phyloP scores from a whole-genome alignment of 2,888 invertebrate species.

The Apocheima hispidaria region DNA sequence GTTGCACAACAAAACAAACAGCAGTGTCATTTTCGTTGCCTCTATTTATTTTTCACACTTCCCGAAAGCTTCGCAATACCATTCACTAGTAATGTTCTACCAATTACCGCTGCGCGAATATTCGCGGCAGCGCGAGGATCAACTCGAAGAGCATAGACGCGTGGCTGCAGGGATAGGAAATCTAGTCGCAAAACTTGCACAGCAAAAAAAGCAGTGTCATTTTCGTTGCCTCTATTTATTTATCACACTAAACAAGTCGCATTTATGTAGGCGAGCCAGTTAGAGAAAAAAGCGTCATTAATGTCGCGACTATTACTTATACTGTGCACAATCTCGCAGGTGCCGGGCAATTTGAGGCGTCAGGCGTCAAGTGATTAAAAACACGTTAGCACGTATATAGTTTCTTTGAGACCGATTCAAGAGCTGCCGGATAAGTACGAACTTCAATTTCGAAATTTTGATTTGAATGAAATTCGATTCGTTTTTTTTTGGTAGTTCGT shows the following conservation, averaged over 20 bases:
- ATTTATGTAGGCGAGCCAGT: slow-evolving; percentile 14
- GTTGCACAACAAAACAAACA: neutral
- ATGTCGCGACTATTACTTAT: slow-evolving; percentile 1
- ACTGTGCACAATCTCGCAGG: slow-evolving; percentile 34
- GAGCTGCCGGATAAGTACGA: neutral
- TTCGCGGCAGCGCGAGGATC: too few species aligned
- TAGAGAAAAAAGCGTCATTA: slow-evolving; percentile 34
- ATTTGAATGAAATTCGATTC: neutral
- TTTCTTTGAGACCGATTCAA: slow-evolving; percentile 15
- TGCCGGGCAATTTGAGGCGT: slow-evolving; percentile 38
- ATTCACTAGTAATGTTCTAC: too few species aligned
- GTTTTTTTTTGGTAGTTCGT: neutral
- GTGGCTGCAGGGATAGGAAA: too few species aligned
- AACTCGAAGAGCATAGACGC: too few species aligned
- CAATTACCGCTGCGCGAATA: too few species aligned
- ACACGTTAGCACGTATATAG: slow-evolving; percentile 56
- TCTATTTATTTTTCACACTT: too few species aligned
- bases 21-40: too few species aligned
- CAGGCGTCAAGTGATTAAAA: slow-evolving; percentile 68
- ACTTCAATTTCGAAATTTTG: neutral
- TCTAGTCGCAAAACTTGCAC: too few species aligned
- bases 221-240: slow-evolving; percentile 16
- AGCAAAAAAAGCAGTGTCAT: neutral
- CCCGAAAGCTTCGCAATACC: too few species aligned
- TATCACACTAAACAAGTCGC: slow-evolving; percentile 14